Base-by-base conservation (phyloP, 2,888 invertebrate species). In the Xestia rhomboidea region DNA sequence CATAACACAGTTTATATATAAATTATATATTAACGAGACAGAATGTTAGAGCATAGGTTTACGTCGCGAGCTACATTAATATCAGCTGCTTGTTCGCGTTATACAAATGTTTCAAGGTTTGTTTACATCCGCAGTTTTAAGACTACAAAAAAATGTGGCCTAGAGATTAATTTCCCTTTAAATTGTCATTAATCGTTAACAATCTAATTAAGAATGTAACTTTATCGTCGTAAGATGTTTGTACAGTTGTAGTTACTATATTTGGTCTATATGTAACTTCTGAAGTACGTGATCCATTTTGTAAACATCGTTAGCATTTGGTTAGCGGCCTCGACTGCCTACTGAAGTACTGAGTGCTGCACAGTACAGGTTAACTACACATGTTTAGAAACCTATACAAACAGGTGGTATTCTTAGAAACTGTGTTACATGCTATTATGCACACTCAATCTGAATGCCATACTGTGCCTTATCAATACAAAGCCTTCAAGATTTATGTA, bases 281-380 rank as follows among this genome's bases (percentile, higher is more conserved):
- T 90, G 77, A 89, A 74, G 92, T 91, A 94, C 94, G 94, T 95
- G 95, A 94, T 93, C 92, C 92, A 94, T 94, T 91, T 92, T 89
- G 94, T 95, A 95, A 95, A 95, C 95, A 95, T 94, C 89, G 92
- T 93, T 93, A 93, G 91, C 83, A 90, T 90, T 91, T 92, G 85
- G 90, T 93, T 93, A 92, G 90, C 92, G 89, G 90, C 90, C 85
- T 87, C 87, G 83, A 71, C 69, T 63, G 46, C 74, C 67, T 66
- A 72, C 73, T 57, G 38, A 51, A 41, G 66, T 69, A 76, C 72
- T 49, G n/a, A 44, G 68, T 62, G 64, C 75, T 73, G 66, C 67
- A 69, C 38, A 49, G 51, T 70, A 73, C 81, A 83, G 81, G 78
- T 83, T 82, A 77, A 83, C 80, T 81, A 73, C 67, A 80, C 60